These are phyloP conservation scores for Corvus cornix DNA, from an alignment of 2,113 vertebrate genomes.

Conservation along the genomic window DNA sequence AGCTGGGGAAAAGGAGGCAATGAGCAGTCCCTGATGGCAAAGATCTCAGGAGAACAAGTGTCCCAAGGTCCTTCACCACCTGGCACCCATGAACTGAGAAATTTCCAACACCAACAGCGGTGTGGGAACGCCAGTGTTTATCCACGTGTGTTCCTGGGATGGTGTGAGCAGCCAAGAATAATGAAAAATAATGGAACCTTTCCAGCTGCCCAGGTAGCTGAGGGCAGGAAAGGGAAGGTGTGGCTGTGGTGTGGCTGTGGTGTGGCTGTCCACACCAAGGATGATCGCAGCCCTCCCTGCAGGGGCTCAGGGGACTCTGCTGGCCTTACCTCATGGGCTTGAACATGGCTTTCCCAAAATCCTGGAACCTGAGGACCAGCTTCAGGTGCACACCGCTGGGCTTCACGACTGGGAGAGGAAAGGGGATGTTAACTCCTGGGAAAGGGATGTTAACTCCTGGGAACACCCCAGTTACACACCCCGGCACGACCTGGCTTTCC, in stretches of 20 bases:
- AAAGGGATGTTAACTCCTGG: neutral
- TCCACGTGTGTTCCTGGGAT: rapidly evolving
- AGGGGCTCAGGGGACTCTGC: neutral
- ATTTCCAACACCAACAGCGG: neutral
- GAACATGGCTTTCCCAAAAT: conserved; percentile 96
- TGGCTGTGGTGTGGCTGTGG: neutral
- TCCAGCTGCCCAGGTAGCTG: neutral
- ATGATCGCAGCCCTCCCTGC: neutral
- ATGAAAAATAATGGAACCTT: neutral
- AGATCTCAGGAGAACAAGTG: neutral
- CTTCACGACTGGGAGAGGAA: conserved; percentile 85
- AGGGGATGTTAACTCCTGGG: neutral
- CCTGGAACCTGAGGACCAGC: conserved; percentile 87
- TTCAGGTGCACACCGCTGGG: conserved; percentile 96
- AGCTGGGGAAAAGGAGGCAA: neutral
- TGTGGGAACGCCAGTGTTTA: neutral
- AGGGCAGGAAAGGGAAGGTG: neutral
- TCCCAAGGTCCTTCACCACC: neutral
- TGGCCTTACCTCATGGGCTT: conserved; percentile 94
- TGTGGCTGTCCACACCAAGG: neutral
- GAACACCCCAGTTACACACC: rapidly evolving
- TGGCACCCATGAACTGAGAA: rapidly evolving
- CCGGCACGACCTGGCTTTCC: rapidly evolving
- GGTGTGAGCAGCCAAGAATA: neutral
- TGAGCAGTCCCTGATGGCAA: neutral